Conservation (phyloP, 2,888 invertebrate species). For the Melanotus villosus region DNA sequence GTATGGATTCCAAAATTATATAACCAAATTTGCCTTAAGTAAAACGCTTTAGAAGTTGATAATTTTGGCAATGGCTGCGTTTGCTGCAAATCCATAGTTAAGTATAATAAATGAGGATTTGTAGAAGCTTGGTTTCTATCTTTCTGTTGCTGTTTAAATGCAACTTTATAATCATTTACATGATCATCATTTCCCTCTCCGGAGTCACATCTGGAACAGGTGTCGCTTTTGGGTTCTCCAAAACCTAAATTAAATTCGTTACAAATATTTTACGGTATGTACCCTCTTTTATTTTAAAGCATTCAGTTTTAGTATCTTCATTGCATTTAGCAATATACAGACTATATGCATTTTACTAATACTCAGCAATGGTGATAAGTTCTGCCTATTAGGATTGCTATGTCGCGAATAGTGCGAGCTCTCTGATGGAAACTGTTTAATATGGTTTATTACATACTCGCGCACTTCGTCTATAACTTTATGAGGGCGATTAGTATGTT, state of each 20-base stretch:
- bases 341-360: slow-evolving; percentile 2
- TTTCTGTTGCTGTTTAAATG: neutral
- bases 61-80: too few species aligned
- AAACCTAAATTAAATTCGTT: neutral
- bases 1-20: too few species aligned
- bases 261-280: slow-evolving; percentile 1
- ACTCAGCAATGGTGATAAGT: slow-evolving; percentile 13
- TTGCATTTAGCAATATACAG: slow-evolving; percentile 5
- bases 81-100: too few species aligned
- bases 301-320: neutral
- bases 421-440: slow-evolving; percentile 15
- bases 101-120: too few species aligned
- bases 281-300: neutral
- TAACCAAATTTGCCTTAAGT: too few species aligned
- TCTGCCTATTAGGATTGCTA: slow-evolving; percentile 5
- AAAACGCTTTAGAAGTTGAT: too few species aligned
- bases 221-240: neutral
- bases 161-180: neutral
- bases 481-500: slow-evolving; percentile 15
- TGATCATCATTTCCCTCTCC: neutral
- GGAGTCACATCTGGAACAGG: slow-evolving; percentile 1
- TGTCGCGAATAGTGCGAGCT: slow-evolving; percentile 12
- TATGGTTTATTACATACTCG: neutral
- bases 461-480: neutral
- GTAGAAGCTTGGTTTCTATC: neutral